Conservation (phyloP, 2,113 vertebrate species). For the Boleophthalmus pectinirostris region DNA sequence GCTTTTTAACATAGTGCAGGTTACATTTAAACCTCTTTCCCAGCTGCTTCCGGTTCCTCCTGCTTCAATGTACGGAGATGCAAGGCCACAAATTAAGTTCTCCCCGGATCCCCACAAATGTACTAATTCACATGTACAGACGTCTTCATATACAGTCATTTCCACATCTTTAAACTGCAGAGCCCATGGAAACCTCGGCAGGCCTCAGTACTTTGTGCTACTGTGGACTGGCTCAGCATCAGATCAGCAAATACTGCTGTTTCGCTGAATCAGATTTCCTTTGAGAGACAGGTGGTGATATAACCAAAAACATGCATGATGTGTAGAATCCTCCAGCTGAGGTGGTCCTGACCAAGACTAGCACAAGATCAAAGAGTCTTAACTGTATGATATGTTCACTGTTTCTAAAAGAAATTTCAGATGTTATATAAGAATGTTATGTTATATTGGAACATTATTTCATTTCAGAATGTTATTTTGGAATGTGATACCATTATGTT, state of each 20-base stretch:
- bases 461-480: no score
- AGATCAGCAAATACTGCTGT: constrained; percentile 25
- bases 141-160: constrained; percentile 33
- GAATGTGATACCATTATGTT: no score
- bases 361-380: no score
- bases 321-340: no score
- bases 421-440: no score
- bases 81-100: background rate
- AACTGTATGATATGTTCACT: no score
- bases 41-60: constrained; percentile 1
- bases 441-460: no score
- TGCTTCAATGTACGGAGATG: background rate
- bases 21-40: background rate
- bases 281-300: background rate
- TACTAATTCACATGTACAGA: constrained; percentile 44
- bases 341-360: no score
- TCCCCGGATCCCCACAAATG: background rate
- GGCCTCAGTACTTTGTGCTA: constrained; percentile 6
- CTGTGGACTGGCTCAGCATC: constrained; percentile 13
- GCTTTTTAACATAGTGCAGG: background rate
- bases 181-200: constrained; percentile 23
- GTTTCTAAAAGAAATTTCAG: no score
- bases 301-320: background rate
- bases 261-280: constrained; percentile 1
- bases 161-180: constrained; percentile 5